Percentiles rank a stretch among this genome's conserved stretches.
These are phyloP conservation scores for Amphimallon solstitiale DNA, from an alignment of 2,888 invertebrate genomes.

Conservation along the genomic window DNA sequence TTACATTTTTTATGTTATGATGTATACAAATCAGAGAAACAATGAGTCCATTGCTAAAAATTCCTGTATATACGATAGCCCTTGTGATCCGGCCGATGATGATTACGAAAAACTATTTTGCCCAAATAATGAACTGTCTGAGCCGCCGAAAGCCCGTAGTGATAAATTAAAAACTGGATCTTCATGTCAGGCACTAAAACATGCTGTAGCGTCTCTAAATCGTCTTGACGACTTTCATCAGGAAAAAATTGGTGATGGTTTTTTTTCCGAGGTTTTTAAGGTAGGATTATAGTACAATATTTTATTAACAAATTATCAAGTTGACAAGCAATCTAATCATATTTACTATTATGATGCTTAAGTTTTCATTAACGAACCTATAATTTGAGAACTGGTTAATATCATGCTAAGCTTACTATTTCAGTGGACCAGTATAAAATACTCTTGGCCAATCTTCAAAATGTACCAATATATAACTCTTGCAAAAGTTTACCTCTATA, in stretches of 20 bases:
- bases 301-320: not conserved
- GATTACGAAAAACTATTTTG: conserved; percentile 60
- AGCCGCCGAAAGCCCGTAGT: conserved; percentile 58
- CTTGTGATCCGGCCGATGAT: conserved; percentile 60
- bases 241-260: conserved; percentile 94
- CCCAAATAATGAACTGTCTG: conserved; percentile 62
- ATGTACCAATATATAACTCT: too few species aligned
- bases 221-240: conserved; percentile 93
- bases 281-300: conserved; percentile 67
- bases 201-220: conserved; percentile 91
- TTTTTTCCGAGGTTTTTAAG: conserved; percentile 98
- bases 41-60: conserved; percentile 52
- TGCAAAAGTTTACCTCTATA: too few species aligned
- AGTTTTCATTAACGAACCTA: too few species aligned
- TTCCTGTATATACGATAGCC: conserved; percentile 61
- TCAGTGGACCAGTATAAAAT: too few species aligned
- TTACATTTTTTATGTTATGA: conserved; percentile 44
- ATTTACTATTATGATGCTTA: not conserved
- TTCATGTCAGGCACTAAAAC: conserved; percentile 89
- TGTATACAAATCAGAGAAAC: conserved; percentile 46
- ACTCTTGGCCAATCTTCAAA: too few species aligned
- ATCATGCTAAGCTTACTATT: too few species aligned
- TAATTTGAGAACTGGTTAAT: too few species aligned
- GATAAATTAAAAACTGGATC: conserved; percentile 74
- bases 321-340: not conserved